phyloP scores from a whole-genome alignment of 2,888 invertebrate genomes.

The Aphidoletes aphidimyza region DNA sequence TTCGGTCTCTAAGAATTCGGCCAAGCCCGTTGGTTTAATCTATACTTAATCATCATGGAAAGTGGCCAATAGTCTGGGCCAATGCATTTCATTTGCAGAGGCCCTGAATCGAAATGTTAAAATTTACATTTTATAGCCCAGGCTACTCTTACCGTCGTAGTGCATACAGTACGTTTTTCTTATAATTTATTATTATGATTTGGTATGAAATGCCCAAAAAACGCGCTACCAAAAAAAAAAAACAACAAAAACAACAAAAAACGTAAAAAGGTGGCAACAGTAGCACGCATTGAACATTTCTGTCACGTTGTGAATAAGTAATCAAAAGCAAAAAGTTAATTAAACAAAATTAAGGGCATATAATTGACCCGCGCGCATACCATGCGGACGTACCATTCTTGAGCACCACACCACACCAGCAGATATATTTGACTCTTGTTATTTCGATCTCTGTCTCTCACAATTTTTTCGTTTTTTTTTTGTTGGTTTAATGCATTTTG shows the following conservation, averaged over 20 bases:
- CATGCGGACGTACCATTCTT: too few relatives aligned
- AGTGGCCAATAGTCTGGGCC: background rate
- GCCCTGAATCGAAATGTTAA: background rate
- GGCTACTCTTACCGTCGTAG: background rate
- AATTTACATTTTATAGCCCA: background rate
- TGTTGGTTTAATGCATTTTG: background rate
- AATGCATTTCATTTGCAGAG: background rate
- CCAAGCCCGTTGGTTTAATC: background rate
- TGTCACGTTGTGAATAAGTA: slow-evolving; percentile 52
- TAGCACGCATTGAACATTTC: slow-evolving; percentile 15
- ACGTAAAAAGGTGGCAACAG: background rate
- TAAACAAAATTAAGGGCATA: slow-evolving; percentile 48
- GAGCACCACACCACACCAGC: too few relatives aligned
- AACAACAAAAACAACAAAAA: background rate
- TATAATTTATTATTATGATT: background rate
- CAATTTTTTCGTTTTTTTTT: too few relatives aligned
- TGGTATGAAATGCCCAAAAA: too few relatives aligned
- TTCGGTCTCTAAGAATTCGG: background rate
- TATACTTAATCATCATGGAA: background rate
- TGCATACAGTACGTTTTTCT: background rate
- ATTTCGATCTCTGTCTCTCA: background rate
- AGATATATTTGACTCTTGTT: background rate
- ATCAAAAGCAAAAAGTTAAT: slow-evolving; percentile 53
- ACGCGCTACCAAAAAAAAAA: background rate
- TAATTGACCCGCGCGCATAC: background rate